Base-by-base conservation (phyloP, 2,797 vertebrate species). In the Nannoperca obscura region DNA sequence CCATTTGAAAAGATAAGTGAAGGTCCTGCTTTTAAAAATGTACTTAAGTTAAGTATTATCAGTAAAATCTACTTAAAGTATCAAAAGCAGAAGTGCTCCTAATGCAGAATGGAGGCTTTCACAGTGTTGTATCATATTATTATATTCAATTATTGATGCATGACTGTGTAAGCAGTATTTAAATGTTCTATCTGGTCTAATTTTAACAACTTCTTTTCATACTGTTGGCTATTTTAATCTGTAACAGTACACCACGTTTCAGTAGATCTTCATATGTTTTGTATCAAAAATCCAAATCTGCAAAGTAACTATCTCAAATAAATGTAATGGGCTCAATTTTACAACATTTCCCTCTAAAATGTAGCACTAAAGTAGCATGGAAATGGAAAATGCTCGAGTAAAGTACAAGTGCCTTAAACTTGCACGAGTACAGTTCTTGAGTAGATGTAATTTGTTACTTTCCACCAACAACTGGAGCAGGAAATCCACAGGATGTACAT, bases 371-470 rank as follows among this genome's bases (percentile, higher is more conserved):
- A 20, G 14, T 15, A 38, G 3, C 32, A 27, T 55, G 6, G 20
- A 15, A 57, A 53, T 47, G 22, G 4, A 55, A 34, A 34, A 22
- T 62, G 20, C 11, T 66, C 0, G 0, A 22, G 24, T 17, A 47
- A 54, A 46, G 30, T 15, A 7, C 4, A 24, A 24, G 22, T 42
- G 24, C 52, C n/a, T 40, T 15, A 3, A 34, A 24, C 17, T 58
- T 0, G 32, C 34, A 15, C 30, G 8, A 38, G 14, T 32, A 50
- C 15, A 10, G 58, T 17, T 24, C 69, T 42, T 24, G 1, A 27
- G 58, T 52, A 62, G 20, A 60, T 42, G 15, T 58, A 24, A 13
- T 62, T 73, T 5, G 36, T n/a, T 12, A 24, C 9, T 70, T 74
- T 20, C 17, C n/a, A 32, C 19, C 19, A 7, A 10, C 15, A 8